phyloP scores from a whole-genome alignment of 1,140 invertebrate genomes.

The Tetramorium simillimum region DNA sequence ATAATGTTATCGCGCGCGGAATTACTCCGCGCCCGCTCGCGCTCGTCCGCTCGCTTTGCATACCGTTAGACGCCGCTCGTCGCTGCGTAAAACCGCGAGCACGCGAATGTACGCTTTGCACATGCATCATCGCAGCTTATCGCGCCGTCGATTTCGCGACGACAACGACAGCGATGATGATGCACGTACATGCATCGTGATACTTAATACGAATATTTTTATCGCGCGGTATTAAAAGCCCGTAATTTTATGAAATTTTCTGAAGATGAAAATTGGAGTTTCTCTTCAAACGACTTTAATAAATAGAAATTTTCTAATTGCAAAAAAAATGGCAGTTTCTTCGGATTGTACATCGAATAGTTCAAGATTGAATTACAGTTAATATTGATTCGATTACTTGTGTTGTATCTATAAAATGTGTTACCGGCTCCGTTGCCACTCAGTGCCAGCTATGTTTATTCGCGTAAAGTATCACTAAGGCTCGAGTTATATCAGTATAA shows the following conservation, averaged over 20 bases:
- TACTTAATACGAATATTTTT: slow-evolving; percentile 10
- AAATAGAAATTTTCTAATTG: not conserved
- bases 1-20: slow-evolving; percentile 56
- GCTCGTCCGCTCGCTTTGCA: slow-evolving; percentile 46
- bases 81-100: slow-evolving; percentile 58
- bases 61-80: slow-evolving; percentile 27
- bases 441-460: not conserved
- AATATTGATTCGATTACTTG: slow-evolving; percentile 11
- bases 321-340: not conserved
- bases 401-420: not conserved
- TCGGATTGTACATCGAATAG: not conserved
- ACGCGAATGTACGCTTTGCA: slow-evolving; percentile 58
- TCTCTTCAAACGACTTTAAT: not conserved
- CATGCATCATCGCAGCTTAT: slow-evolving; percentile 59
- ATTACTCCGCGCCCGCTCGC: slow-evolving; percentile 24
- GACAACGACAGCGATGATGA: slow-evolving; percentile 15
- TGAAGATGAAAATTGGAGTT: slow-evolving; percentile 2
- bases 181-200: not conserved
- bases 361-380: not conserved
- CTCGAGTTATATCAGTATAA: not conserved
- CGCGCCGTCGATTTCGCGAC: slow-evolving; percentile 56
- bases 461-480: not conserved
- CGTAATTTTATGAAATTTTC: not conserved
- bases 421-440: not conserved
- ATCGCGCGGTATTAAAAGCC: not conserved